Conservation (phyloP, 2,888 invertebrate species). For the Lithodes maja region DNA sequence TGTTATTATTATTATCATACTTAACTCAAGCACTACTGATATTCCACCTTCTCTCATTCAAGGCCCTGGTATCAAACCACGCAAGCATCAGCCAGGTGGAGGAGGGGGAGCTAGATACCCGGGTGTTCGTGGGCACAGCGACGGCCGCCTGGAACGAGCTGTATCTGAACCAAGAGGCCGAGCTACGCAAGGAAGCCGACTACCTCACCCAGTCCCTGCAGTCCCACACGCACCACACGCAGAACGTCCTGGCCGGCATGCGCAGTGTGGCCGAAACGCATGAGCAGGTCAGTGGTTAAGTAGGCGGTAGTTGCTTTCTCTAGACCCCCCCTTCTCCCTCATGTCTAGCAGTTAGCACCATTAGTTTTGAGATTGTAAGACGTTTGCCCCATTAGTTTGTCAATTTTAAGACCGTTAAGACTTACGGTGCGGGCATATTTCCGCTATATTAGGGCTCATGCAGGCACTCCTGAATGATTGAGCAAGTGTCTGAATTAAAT, state of each 20-base stretch:
- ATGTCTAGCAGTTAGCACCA: no score
- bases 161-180: conserved; percentile 71
- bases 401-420: no score
- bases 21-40: neutral
- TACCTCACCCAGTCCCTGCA: conserved; percentile 68
- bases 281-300: conserved; percentile 47
- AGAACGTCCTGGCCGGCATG: conserved; percentile 67
- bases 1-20: no score
- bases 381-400: no score
- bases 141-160: conserved; percentile 71
- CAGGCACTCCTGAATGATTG: no score
- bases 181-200: conserved; percentile 71
- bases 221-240: conserved; percentile 70
- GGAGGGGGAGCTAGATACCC: conserved; percentile 66
- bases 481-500: no score
- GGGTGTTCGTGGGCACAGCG: conserved; percentile 67
- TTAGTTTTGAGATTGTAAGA: no score
- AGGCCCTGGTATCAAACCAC: conserved; percentile 67
- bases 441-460: no score
- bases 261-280: conserved; percentile 64
- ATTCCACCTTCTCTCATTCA: neutral
- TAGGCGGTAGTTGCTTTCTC: no score
- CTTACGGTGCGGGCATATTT: no score
- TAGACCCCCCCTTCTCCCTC: no score
- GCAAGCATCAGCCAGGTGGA: conserved; percentile 57